Conservation (phyloP, 2,797 vertebrate species). For the Nyctalus aviator region DNA sequence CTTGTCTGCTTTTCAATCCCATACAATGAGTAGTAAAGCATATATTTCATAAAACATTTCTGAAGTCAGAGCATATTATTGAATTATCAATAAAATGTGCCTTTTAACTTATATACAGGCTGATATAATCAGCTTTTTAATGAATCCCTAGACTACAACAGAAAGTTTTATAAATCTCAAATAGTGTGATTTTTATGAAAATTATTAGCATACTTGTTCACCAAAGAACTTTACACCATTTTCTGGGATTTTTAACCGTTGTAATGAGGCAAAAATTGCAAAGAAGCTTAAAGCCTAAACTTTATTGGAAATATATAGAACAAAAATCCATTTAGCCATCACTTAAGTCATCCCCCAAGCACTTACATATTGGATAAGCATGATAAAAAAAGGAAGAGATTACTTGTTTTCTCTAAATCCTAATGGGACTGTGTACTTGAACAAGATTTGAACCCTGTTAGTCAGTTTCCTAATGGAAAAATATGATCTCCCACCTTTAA, state of each 20-base stretch:
- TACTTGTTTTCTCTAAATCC: conserved; percentile 40
- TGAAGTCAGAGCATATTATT: conserved; percentile 40
- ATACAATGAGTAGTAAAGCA: conserved; percentile 47
- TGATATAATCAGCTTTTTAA: conserved; percentile 61
- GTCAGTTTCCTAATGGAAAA: conserved; percentile 64
- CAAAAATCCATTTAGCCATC: conserved; percentile 53
- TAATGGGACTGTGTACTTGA: not conserved
- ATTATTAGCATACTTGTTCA: conserved; percentile 67
- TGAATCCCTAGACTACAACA: conserved; percentile 32
- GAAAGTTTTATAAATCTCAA: conserved; percentile 70
- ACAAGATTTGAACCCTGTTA: conserved; percentile 9
- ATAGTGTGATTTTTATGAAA: conserved; percentile 66
- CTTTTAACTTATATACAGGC: not conserved
- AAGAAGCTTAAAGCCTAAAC: conserved; percentile 39
- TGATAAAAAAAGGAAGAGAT: conserved; percentile 53
- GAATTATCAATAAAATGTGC: conserved; percentile 47
- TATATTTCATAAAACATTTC: conserved; percentile 62
- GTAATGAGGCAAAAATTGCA: conserved; percentile 63
- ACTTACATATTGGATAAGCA: conserved; percentile 10
- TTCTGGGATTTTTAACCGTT: conserved; percentile 54
- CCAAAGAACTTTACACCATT: conserved; percentile 53
- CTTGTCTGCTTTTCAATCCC: conserved; percentile 13
- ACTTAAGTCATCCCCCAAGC: conserved; percentile 23
- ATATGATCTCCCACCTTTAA: conserved; percentile 59
- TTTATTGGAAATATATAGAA: conserved; percentile 59